A percentile compares a stretch with the other conserved stretches of the same genome.
Conservation (phyloP, 2,888 invertebrate species). For the Scaptomyza tumidula region DNA sequence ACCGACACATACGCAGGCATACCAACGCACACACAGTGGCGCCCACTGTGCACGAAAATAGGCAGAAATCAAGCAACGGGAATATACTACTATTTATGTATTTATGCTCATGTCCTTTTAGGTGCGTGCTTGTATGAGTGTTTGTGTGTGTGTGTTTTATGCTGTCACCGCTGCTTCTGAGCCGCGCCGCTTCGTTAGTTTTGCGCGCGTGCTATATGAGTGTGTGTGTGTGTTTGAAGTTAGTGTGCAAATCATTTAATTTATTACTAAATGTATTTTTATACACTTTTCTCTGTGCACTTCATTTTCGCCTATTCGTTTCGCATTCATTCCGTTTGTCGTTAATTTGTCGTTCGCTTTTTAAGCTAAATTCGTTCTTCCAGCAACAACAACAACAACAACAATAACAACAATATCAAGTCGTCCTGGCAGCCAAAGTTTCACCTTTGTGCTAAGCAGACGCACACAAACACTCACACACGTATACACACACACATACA, state of each 20-base stretch:
- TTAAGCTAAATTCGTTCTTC: slow-evolving; percentile 67
- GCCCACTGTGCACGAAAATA: slow-evolving; percentile 57
- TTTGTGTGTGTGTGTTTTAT: slow-evolving; percentile 38
- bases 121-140: slow-evolving; percentile 7
- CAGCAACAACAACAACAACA: slow-evolving; percentile 37
- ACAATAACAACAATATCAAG: slow-evolving; percentile 34
- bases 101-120: slow-evolving; percentile 63
- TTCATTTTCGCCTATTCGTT: slow-evolving; percentile 38
- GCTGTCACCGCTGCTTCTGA: slow-evolving; percentile 50
- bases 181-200: slow-evolving; percentile 74
- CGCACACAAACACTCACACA: slow-evolving; percentile 31
- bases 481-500: slow-evolving; percentile 19
- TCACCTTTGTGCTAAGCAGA: slow-evolving; percentile 70
- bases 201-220: slow-evolving; percentile 72
- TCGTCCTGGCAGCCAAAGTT: slow-evolving; percentile 62
- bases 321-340: slow-evolving; percentile 45
- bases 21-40: slow-evolving; percentile 17
- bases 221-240: slow-evolving; percentile 47
- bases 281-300: slow-evolving; percentile 66
- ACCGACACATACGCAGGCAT: slow-evolving; percentile 18
- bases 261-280: slow-evolving; percentile 77
- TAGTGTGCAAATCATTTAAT: slow-evolving; percentile 79
- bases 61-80: slow-evolving; percentile 64
- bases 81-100: slow-evolving; percentile 68
- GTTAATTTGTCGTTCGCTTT: slow-evolving; percentile 74